Evolutionary conservation across 2,888 invertebrate species (phyloP), one percentile per base, ranked within the genome.

Genomic region (Amphipoea oculea): DNA sequence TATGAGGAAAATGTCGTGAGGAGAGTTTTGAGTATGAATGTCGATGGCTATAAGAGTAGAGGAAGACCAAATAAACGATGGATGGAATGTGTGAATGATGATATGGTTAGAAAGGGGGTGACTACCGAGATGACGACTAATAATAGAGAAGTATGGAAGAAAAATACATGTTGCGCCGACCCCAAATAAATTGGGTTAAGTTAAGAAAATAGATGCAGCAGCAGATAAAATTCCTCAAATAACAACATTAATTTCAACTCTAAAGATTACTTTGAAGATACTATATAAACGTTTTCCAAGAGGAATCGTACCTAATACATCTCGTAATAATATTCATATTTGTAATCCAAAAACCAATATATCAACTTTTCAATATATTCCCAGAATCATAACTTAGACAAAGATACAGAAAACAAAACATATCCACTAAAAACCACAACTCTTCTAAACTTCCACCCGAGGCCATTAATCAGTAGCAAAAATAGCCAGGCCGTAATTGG

Each of bases 381-480:
- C 2, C 29, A 62, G 51, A 69, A 65, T n/a, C 11, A 12, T n/a
- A 48, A 40, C 40, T 17, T 45, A 4, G 12, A 54, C 40, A 48
- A 77, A 69, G 36, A 23, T 7, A 65, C 14, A n/a, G 14, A 69
- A 14, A 76, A 57, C 17, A 67, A 65, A 70, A 65, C 9, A 29
- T 69, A 82, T 40, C 48, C 14, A 36, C 0, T 40, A 63, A 69
- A 79, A 74, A 74, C 68, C 48, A 65, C 20, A 76, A 79, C 69
- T 74, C 63, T 66, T 79, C 36, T 36, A 65, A 78, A 85, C 48
- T 69, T 40, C 57, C 7, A 29, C 66, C 23, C 12, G 6, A 45
- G 20, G 77, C 72, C 81, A 86, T 86, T 86, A 83, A 86, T 86
- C 86, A 88, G 68, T 69, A 42, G 54, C 71, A 71, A 73, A 76